Evolutionary conservation across 2,113 vertebrate species (phyloP), one percentile per base, ranked within the genome.

Genomic region (Manacus vitellinus): DNA sequence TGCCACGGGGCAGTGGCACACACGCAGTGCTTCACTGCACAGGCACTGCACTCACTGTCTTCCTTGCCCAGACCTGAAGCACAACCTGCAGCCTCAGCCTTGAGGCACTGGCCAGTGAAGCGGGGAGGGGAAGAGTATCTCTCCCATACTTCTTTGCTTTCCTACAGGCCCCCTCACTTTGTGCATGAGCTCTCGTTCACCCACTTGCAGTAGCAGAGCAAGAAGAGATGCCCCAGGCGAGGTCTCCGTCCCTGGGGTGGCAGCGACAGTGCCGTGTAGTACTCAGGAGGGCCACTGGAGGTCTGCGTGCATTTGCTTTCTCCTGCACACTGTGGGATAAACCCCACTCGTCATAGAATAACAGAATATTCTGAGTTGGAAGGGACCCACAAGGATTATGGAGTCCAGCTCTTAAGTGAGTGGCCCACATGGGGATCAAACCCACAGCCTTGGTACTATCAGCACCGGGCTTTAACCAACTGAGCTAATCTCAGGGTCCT

Each of bases 281-380:
- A 47, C 92, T 71, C 3, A 55, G 67, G 11, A 89, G 82, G 14
- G 37, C 96, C 90, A 28, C 95, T 88, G 94, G 93, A 96, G 88
- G 93, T 89, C 95, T 96, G 95, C 4, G 90, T 44, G 55, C 55
- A 0, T 86, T 92, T 10, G 59, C 67, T n/a, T 47, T 72, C 67
- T 21, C 70, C 28, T 2, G 43, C 4, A 68, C 23, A 1, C 37
- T 1, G 65, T 47, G 22, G 74, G 47, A 30, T 2, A 27, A 73
- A 37, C 10, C 58, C 66, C 12, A 0, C 44, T 47, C 7, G 1
- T 2, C 58, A 17, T 10, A 25, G 23, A 59, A 59, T 11, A 23
- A 9, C 7, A 37, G 58, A 37, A 37, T 59, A 59, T 37, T 59
- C 58, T 59, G 22, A 37, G 58, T 17, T 37, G n/a, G n/a, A 37